Conservation (phyloP, 2,888 invertebrate species). For the Galerucella calmariensis region DNA sequence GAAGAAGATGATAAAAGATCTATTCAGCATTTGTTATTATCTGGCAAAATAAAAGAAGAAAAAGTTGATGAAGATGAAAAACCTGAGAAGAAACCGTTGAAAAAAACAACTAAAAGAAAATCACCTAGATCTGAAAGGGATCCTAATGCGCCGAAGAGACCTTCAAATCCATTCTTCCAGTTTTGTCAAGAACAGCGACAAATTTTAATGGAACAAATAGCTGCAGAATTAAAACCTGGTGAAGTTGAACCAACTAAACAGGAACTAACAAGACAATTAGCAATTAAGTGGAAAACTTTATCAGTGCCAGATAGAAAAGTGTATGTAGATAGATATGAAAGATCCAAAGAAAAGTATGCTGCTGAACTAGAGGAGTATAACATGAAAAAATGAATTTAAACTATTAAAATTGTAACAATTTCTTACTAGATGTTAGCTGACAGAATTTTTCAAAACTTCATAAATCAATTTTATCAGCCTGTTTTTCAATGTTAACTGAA, state of each 20-base stretch:
- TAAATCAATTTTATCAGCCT: not conserved
- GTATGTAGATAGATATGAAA: slow-evolving; percentile 78
- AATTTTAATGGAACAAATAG: slow-evolving; percentile 75
- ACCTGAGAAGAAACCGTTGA: slow-evolving; percentile 56
- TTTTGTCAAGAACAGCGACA: slow-evolving; percentile 84
- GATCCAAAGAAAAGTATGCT: slow-evolving; percentile 82
- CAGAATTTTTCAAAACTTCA: not conserved
- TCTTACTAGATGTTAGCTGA: too few relatives aligned
- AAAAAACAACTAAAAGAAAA: slow-evolving; percentile 65
- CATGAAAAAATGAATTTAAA: slow-evolving; percentile 58
- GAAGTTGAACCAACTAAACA: slow-evolving; percentile 79
- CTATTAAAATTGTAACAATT: too few relatives aligned
- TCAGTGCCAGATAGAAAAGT: slow-evolving; percentile 78
- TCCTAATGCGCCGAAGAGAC: slow-evolving; percentile 82
- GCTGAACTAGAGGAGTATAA: slow-evolving; percentile 78
- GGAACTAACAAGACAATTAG: slow-evolving; percentile 79
- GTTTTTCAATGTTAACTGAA: not conserved
- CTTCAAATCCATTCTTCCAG: slow-evolving; percentile 84
- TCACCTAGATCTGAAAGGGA: slow-evolving; percentile 71
- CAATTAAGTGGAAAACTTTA: slow-evolving; percentile 79
- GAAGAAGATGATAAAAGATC: slow-evolving; percentile 69
- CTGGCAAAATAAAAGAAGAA: slow-evolving; percentile 59
- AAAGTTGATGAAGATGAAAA: slow-evolving; percentile 57
- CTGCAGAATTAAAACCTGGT: slow-evolving; percentile 68
- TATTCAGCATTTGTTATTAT: slow-evolving; percentile 49